These are phyloP conservation scores for Poecilia picta DNA, from an alignment of 2,797 vertebrate species.

Conservation along the genomic window DNA sequence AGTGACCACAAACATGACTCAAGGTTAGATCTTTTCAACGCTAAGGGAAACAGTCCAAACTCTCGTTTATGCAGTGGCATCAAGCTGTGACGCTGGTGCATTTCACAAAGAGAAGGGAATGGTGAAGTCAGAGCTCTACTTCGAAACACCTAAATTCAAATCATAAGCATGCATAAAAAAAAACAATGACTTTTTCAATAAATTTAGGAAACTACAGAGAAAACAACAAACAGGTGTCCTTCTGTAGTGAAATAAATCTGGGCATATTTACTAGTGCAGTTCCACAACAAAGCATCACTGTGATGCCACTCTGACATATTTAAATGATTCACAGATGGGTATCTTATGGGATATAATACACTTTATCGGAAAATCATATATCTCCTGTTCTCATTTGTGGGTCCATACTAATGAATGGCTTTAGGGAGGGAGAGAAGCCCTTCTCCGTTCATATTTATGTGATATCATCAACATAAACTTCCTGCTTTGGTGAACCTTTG, in stretches of 20 bases:
- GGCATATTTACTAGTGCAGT: slow-evolving; percentile 3
- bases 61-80: neutral
- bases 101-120: neutral
- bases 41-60: neutral
- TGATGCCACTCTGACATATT: slow-evolving; percentile 28
- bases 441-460: slow-evolving; percentile 33
- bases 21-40: neutral
- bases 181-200: slow-evolving; percentile 1
- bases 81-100: neutral
- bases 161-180: neutral
- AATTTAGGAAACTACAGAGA: neutral
- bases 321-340: slow-evolving; percentile 47
- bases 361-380: slow-evolving; percentile 13
- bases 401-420: neutral
- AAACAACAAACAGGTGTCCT: neutral
- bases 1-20: neutral
- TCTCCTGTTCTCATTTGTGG: slow-evolving; percentile 8
- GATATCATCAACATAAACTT: slow-evolving; percentile 19
- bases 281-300: slow-evolving; percentile 16
- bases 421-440: neutral
- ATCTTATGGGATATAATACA: slow-evolving; percentile 39
- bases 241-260: slow-evolving; percentile 1
- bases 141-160: neutral
- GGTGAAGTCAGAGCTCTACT: neutral
- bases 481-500: neutral